A percentile compares a stretch with the other conserved stretches of the same genome.
These are phyloP conservation scores for Drosophila melanosoma DNA, from an alignment of 2,888 invertebrate species.

Conservation along the genomic window DNA sequence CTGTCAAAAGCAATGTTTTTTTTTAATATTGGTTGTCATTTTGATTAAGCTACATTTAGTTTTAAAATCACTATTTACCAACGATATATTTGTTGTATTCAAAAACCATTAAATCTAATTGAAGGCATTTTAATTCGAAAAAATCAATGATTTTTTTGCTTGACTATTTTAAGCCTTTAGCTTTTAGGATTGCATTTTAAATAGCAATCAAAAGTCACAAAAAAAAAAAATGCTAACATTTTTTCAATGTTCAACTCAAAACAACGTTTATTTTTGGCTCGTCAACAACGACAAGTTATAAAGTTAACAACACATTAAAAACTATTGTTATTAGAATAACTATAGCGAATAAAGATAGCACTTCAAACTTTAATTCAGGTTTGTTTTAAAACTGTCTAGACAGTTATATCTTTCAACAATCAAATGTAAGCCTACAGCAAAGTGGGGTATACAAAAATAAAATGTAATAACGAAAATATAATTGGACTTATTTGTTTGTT, in stretches of 20 bases:
- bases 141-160: neutral
- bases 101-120: neutral
- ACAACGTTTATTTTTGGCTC: neutral
- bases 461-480: neutral
- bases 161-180: neutral
- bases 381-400: constrained; percentile 8
- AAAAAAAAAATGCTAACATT: neutral
- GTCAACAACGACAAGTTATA: neutral
- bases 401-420: constrained; percentile 1
- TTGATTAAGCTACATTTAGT: neutral
- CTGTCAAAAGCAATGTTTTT: neutral
- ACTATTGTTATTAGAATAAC: neutral
- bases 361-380: neutral
- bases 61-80: neutral
- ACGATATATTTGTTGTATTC: neutral
- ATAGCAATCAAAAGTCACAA: neutral
- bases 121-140: neutral
- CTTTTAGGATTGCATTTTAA: neutral
- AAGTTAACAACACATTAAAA: constrained; percentile 5
- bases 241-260: neutral
- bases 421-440: neutral
- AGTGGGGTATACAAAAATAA: neutral
- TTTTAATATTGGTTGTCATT: neutral
- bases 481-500: neutral
- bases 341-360: constrained; percentile 1